Conservation (phyloP, 2,797 vertebrate genomes). For the Salarias fasciatus region DNA sequence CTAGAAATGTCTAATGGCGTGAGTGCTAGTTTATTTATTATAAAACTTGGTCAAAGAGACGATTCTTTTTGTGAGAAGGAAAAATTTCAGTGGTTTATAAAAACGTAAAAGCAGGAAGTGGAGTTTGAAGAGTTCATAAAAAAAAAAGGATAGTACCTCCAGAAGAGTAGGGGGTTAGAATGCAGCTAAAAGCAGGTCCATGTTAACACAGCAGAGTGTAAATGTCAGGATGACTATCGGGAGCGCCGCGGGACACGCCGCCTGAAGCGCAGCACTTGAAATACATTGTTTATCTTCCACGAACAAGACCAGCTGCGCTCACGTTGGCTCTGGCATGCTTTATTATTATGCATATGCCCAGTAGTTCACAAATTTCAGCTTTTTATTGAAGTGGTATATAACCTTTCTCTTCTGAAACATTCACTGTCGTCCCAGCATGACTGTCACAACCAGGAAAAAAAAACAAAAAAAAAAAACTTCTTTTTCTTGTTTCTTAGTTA, state of each 20-base stretch:
- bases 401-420: slow-evolving; percentile 9
- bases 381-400: slow-evolving; percentile 13
- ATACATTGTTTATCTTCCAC: slow-evolving; percentile 19
- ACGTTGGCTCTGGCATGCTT: slow-evolving; percentile 10
- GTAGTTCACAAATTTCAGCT: slow-evolving; percentile 5
- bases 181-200: neutral
- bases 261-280: slow-evolving; percentile 10
- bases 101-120: no score
- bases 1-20: no score
- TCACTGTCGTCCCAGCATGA: neutral
- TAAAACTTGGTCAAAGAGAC: no score
- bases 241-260: slow-evolving; percentile 1
- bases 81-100: no score
- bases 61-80: no score
- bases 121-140: no score
- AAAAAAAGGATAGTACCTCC: no score
- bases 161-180: no score
- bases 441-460: neutral
- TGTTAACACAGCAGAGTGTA: neutral
- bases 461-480: neutral
- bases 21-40: no score
- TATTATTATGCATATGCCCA: slow-evolving; percentile 6
- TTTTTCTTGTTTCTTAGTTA: slow-evolving; percentile 14
- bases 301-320: slow-evolving; percentile 11
- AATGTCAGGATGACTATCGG: slow-evolving; percentile 30